Conservation (phyloP, 1,140 invertebrate species). For the Lasaia peninsularis region DNA sequence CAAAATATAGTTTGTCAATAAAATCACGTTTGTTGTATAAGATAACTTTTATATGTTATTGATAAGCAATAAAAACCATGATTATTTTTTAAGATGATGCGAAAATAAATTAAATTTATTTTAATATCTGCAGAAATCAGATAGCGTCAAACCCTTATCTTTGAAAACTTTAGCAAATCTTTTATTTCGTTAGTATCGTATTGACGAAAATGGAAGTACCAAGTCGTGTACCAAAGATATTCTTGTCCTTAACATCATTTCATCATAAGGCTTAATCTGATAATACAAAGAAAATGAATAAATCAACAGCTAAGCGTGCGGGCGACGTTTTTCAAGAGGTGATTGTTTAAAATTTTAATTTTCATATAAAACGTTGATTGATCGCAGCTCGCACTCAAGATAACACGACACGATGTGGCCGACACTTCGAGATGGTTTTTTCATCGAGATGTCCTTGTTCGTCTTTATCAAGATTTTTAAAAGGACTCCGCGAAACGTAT, state of each 20-base stretch:
- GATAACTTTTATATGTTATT: too few relatives aligned
- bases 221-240: conserved; percentile 7
- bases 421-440: conserved; percentile 3
- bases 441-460: conserved; percentile 1
- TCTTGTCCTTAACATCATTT: conserved; percentile 8
- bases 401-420: background rate
- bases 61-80: too few relatives aligned
- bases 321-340: background rate
- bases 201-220: conserved; percentile 2
- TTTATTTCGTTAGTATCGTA: conserved; percentile 1
- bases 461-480: background rate
- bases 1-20: too few relatives aligned
- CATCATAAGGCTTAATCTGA: conserved; percentile 5
- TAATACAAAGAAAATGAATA: conserved; percentile 10
- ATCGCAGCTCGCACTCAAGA: background rate
- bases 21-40: too few relatives aligned
- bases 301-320: conserved; percentile 9
- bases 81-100: too few relatives aligned
- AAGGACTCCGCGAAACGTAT: background rate
- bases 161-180: background rate
- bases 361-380: conserved; percentile 11
- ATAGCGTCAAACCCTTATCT: too few relatives aligned
- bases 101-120: too few relatives aligned
- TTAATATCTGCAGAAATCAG: too few relatives aligned
- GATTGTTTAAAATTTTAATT: conserved; percentile 12